Evolutionary conservation across 2,888 invertebrate species (phyloP).

Genomic region (Pollenia griseotomentosa): DNA sequence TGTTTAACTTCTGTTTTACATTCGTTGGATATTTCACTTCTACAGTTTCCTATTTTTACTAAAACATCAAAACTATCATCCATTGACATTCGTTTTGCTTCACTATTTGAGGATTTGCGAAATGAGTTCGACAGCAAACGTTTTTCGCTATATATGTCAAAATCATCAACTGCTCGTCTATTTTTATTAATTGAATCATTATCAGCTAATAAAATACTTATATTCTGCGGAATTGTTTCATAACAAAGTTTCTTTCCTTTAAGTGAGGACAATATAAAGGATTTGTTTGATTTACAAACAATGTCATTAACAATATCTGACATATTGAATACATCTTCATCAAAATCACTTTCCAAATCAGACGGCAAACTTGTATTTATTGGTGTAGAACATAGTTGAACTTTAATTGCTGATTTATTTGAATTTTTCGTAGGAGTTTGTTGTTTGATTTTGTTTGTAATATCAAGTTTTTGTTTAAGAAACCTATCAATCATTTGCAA

Average conservation of each 20-base stretch:
- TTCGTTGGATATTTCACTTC: constrained; percentile 22
- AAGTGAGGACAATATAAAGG: constrained; percentile 75
- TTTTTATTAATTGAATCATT: background rate
- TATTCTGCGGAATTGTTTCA: constrained; percentile 75
- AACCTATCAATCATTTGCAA: constrained; percentile 83
- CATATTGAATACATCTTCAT: constrained; percentile 84
- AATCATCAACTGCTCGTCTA: constrained; percentile 75
- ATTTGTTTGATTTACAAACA: constrained; percentile 77
- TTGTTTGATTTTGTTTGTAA: background rate
- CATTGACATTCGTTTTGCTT: constrained; percentile 76
- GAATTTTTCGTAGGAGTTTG: constrained; percentile 71
- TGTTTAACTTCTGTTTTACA: constrained; percentile 33
- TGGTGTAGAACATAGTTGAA: constrained; percentile 80
- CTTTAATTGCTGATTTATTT: background rate
- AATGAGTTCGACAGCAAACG: constrained; percentile 76
- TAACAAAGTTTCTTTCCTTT: constrained; percentile 79
- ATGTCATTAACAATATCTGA: constrained; percentile 86
- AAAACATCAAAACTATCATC: constrained; percentile 81
- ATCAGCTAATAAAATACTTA: constrained; percentile 74
- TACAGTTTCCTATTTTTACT: constrained; percentile 74
- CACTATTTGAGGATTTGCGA: constrained; percentile 46
- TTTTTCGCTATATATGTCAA: constrained; percentile 77
- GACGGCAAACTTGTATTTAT: constrained; percentile 78
- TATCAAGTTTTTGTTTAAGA: constrained; percentile 70
- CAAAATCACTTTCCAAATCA: constrained; percentile 82